phyloP scores from a whole-genome alignment of 2,797 vertebrate species.

The Staurois parvus region DNA sequence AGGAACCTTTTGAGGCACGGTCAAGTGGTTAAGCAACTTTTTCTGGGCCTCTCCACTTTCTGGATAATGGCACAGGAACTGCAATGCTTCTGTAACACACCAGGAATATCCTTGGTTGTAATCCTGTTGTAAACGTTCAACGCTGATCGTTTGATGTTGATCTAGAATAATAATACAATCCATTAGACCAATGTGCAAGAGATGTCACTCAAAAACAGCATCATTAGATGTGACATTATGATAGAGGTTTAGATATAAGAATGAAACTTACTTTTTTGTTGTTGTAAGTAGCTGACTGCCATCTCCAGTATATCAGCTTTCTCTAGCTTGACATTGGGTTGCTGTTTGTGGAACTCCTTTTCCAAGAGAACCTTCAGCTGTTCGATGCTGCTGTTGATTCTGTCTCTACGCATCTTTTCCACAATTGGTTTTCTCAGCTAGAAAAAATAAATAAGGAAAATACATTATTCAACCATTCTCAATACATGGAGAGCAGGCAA shows the following conservation, averaged over 20 bases:
- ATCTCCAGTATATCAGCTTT: conserved; percentile 85
- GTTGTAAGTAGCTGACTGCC: conserved; percentile 79
- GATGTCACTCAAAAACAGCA: background rate
- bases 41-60: conserved; percentile 76
- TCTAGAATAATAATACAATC: conserved; percentile 16
- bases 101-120: conserved; percentile 78
- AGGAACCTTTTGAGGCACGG: conserved; percentile 71
- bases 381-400: conserved; percentile 80
- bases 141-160: conserved; percentile 57
- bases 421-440: conserved; percentile 86
- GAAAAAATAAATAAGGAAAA: conserved; percentile 53
- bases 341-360: conserved; percentile 81
- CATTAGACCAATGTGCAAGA: background rate
- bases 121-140: conserved; percentile 68
- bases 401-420: conserved; percentile 80
- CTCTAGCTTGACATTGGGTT: conserved; percentile 84
- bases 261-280: conserved; percentile 73
- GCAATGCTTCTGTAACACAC: conserved; percentile 82
- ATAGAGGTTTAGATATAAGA: background rate
- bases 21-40: conserved; percentile 80
- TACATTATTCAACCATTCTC: conserved; percentile 1
- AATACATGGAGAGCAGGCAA: too few species aligned
- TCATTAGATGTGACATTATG: background rate
- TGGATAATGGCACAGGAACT: conserved; percentile 80
- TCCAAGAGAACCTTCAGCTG: conserved; percentile 82